phyloP scores from a whole-genome alignment of 2,888 invertebrate genomes.

The Creontiades dilutus region DNA sequence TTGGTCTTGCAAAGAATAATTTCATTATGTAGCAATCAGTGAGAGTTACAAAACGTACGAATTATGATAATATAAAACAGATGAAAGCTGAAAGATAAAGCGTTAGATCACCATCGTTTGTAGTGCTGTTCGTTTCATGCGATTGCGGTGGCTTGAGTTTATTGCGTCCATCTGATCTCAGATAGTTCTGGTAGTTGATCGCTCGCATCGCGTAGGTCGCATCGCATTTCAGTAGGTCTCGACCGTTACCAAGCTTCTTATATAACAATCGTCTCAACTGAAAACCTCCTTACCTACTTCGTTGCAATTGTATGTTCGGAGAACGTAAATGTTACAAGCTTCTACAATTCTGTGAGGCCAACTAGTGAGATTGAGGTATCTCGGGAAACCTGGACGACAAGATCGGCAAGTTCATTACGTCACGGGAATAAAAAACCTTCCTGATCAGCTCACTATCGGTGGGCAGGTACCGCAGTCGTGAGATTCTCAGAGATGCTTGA shows the following conservation, averaged over 20 bases:
- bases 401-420: not conserved
- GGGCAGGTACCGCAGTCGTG: not conserved
- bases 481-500: not conserved
- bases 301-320: not conserved
- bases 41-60: too few relatives aligned
- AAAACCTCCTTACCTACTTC: slow-evolving; percentile 18
- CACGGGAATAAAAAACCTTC: slow-evolving; percentile 3
- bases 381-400: not conserved
- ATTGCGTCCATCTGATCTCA: not conserved
- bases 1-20: too few relatives aligned
- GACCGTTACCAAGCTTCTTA: not conserved
- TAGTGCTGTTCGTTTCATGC: not conserved
- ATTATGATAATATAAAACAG: too few relatives aligned
- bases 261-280: not conserved
- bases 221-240: not conserved
- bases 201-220: not conserved
- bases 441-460: not conserved
- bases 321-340: not conserved
- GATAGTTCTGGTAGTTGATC: slow-evolving; percentile 36
- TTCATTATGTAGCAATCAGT: too few relatives aligned
- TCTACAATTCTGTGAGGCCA: not conserved
- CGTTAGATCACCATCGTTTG: not conserved
- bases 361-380: not conserved
- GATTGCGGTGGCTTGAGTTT: not conserved
- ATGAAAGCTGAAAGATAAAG: too few relatives aligned